Percentiles rank a stretch among this genome's conserved stretches.
Conservation (phyloP, 2,113 vertebrate species). For the Thunnus maccoyii region DNA sequence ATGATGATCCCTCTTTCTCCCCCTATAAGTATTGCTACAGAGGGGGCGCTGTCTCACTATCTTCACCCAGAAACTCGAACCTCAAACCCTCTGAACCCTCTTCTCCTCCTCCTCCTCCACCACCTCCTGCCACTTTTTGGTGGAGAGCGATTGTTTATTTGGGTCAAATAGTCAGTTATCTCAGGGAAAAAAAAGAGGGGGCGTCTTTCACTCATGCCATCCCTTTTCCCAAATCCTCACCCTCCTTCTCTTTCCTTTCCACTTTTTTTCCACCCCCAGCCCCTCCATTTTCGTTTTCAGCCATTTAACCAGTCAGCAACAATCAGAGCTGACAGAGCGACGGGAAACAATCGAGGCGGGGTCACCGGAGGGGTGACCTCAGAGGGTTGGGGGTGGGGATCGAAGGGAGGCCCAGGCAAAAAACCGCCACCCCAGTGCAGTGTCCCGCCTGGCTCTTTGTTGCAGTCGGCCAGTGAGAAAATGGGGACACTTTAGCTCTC, state of each 20-base stretch:
- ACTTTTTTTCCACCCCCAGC: conserved; percentile 66
- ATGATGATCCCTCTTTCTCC: background rate
- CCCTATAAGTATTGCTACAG: conserved; percentile 14
- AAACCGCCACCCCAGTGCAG: conserved; percentile 71
- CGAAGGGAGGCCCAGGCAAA: conserved; percentile 75
- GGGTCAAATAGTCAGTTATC: conserved; percentile 87
- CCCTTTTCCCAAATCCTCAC: conserved; percentile 66
- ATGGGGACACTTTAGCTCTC: conserved; percentile 76
- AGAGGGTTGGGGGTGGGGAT: conserved; percentile 71
- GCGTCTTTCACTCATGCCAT: conserved; percentile 54
- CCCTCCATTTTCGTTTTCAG: conserved; percentile 81
- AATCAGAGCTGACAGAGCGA: conserved; percentile 87
- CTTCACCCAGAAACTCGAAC: conserved; percentile 35
- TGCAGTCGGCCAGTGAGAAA: conserved; percentile 76
- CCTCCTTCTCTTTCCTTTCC: conserved; percentile 69
- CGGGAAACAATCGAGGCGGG: conserved; percentile 85
- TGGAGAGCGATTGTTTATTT: conserved; percentile 82
- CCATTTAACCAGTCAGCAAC: conserved; percentile 87
- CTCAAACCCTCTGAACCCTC: conserved; percentile 54
- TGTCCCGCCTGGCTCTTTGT: conserved; percentile 78
- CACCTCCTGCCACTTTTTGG: conserved; percentile 61
- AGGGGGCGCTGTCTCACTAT: conserved; percentile 66
- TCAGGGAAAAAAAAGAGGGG: conserved; percentile 69
- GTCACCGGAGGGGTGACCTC: conserved; percentile 82
- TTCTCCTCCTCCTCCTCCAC: conserved; percentile 27